phyloP scores from a whole-genome alignment of 1,140 invertebrate genomes.

The Ericerus pela region DNA sequence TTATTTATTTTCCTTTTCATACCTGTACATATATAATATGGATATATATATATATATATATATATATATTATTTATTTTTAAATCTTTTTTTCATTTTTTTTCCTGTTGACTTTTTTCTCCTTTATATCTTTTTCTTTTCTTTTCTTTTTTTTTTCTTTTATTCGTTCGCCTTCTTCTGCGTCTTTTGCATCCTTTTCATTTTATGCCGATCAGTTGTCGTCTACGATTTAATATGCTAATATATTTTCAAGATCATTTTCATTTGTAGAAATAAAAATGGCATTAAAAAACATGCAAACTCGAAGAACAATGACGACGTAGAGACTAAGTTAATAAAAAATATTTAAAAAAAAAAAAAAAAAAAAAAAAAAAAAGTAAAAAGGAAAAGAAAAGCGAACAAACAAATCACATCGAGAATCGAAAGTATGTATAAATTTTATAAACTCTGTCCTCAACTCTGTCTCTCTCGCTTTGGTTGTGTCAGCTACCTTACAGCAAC shows the following conservation, averaged over 20 bases:
- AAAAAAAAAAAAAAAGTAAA: background rate
- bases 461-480: background rate
- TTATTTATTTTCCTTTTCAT: background rate
- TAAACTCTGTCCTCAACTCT: background rate
- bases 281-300: background rate
- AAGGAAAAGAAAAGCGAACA: background rate
- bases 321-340: background rate
- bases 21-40: background rate
- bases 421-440: background rate
- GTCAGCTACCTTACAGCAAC: too few relatives aligned
- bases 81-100: too few relatives aligned
- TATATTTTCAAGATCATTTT: slow-evolving; percentile 12
- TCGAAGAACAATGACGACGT: slow-evolving; percentile 5
- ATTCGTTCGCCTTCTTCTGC: background rate
- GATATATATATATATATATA: background rate
- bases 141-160: background rate
- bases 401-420: background rate
- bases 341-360: background rate
- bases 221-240: slow-evolving; percentile 11
- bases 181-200: background rate
- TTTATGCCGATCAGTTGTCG: slow-evolving; percentile 8
- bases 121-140: background rate
- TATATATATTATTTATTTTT: too few relatives aligned
- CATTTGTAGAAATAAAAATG: slow-evolving; percentile 8
- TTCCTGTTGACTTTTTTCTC: too few relatives aligned